Base-by-base conservation (phyloP, 37 sponge, comb jelly and placozoan genomes). In the Oopsacas minuta region DNA sequence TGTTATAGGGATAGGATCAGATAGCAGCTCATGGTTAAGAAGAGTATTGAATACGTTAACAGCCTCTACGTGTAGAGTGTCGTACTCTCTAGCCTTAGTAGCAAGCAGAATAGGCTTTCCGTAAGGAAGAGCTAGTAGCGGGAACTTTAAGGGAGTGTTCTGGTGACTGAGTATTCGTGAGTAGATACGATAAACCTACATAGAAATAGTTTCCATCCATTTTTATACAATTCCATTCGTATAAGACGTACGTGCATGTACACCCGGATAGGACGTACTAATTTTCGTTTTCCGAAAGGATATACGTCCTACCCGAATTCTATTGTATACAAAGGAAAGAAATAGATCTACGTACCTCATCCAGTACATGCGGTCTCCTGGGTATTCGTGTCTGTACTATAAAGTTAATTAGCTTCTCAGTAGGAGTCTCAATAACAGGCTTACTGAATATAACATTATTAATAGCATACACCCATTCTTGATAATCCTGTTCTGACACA, bases 71-170 rank as follows among this genome's bases (percentile, higher is more conserved):
- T 92, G 92, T 3, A 88, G 84, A 35, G 93, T 90, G 35, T 91
- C 89, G 86, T 94, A 94, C 82, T 84, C 85, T 36, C 42, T 37
- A 17, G 85, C 86, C 83, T 92, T 91, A 36, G 88, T 87, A 7
- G 84, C 90, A 37, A 84, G 87, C 17, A 90, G 84, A 39, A 88
- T 85, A 22, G 92, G 90, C 53, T 94, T 92, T 0, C 95, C 95
- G 84, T 92, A 94, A 46, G 95, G 92, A 37, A 94, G 87, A 36
- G 95, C 91, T 52, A 94, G 85, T 23, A 94, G 87, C 34, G 95
- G 90, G 34, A 89, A 51, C 38, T 90, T 94, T 51, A 94, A 89
- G 81, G 92, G 91, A 30, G 87, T 89, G 53, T 34, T 87, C 37
- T 89, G 84, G 37, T 88, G 87, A 52, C 53, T 36, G 38, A 94